Percentiles rank a stretch among this genome's conserved stretches.
These are phyloP conservation scores for Parazoanthus darwini DNA, from an alignment of 92 coral and sea anemone genomes.

Conservation along the genomic window DNA sequence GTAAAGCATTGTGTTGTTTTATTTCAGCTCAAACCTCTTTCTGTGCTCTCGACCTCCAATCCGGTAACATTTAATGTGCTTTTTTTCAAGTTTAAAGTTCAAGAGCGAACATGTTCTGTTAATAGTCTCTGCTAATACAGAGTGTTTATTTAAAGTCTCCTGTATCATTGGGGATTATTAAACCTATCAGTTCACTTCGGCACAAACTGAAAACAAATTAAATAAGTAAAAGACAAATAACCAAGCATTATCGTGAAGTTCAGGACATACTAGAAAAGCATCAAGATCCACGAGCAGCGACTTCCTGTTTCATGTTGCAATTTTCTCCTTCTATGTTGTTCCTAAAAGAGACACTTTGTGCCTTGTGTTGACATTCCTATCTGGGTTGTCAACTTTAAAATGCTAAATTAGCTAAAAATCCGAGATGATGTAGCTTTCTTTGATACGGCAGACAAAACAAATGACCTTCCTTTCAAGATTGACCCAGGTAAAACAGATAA, in stretches of 20 bases:
- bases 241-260: constrained; percentile 2
- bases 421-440: constrained; percentile 19
- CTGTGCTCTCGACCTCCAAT: background rate
- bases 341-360: background rate
- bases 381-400: constrained; percentile 2
- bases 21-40: background rate
- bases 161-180: background rate
- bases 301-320: background rate
- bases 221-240: constrained; percentile 13
- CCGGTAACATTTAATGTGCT: background rate
- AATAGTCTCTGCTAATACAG: constrained; percentile 1
- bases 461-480: background rate
- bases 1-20: background rate
- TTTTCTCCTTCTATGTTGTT: background rate
- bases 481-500: constrained; percentile 18
- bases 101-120: background rate
- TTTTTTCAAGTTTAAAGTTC: background rate
- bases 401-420: background rate
- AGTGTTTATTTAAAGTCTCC: constrained; percentile 26
- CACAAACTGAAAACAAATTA: constrained; percentile 35
- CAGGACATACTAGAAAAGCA: background rate
- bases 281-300: background rate
- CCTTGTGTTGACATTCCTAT: background rate
- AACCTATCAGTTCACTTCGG: constrained; percentile 17
- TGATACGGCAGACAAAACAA: constrained; percentile 22